Conservation (phyloP, 2,113 vertebrate genomes). For the Bagarius yarrelli region DNA sequence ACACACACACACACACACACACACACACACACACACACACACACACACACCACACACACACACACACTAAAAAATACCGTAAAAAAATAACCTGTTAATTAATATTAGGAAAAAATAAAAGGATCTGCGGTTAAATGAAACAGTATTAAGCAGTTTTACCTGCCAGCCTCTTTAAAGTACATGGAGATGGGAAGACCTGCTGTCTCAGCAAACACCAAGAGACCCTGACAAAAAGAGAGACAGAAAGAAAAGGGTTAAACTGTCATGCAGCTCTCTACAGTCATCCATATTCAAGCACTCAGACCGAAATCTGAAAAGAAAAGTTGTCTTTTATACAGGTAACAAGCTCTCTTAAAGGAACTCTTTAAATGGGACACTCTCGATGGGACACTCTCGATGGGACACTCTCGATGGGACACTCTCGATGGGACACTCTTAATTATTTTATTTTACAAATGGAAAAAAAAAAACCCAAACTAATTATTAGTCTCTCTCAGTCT, state of each 20-base stretch:
- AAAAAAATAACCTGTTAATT: not conserved
- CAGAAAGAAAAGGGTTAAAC: not conserved
- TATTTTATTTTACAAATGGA: too few relatives aligned
- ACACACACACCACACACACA: not conserved
- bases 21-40: slow-evolving; percentile 15
- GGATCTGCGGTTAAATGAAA: not conserved
- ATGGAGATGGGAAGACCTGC: slow-evolving; percentile 80
- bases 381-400: too few relatives aligned
- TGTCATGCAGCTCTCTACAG: not conserved
- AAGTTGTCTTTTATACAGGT: too few relatives aligned
- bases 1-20: not conserved
- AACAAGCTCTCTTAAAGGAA: too few relatives aligned
- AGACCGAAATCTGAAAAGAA: not conserved
- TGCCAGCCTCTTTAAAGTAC: slow-evolving; percentile 82
- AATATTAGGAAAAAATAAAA: not conserved
- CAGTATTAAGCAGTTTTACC: slow-evolving; percentile 61
- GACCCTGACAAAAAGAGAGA: slow-evolving; percentile 69
- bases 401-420: too few relatives aligned
- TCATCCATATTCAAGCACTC: not conserved
- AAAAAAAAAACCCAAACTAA: too few relatives aligned
- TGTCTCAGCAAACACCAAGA: slow-evolving; percentile 86
- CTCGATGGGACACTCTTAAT: too few relatives aligned
- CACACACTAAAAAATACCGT: slow-evolving; percentile 3
- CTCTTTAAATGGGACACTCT: too few relatives aligned
- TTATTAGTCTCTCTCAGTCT: too few relatives aligned